Conservation (phyloP, 2,113 vertebrate genomes). For the Turnix velox region DNA sequence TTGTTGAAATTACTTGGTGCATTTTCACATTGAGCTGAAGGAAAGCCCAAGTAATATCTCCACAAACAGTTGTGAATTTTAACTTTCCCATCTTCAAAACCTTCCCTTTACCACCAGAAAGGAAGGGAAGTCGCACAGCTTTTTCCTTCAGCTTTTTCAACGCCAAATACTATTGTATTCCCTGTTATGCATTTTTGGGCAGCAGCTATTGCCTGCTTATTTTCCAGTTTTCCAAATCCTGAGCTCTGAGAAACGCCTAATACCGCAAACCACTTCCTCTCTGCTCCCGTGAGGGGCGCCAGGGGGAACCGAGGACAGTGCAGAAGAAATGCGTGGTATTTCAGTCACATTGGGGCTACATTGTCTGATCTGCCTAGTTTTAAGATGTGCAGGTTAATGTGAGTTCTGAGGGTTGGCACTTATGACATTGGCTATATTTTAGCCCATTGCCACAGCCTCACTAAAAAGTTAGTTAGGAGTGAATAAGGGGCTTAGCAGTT, state of each 20-base stretch:
- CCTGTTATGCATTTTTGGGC: neutral
- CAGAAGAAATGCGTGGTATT: neutral
- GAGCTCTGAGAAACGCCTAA: neutral
- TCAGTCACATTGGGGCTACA: rapidly evolving
- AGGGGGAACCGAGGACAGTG: neutral
- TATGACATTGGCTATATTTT: neutral
- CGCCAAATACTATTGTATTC: neutral
- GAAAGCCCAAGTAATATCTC: neutral
- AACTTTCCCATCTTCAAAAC: neutral
- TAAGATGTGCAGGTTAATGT: neutral
- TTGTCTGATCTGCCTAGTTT: neutral
- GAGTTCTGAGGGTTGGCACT: neutral
- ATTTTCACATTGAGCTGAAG: neutral
- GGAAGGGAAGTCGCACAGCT: neutral
- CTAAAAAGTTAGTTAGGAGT: neutral
- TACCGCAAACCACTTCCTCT: neutral
- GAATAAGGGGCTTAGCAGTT: neutral
- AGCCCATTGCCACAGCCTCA: neutral
- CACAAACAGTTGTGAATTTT: neutral
- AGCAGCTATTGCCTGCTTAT: neutral
- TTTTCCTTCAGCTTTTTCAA: neutral
- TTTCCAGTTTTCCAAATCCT: neutral
- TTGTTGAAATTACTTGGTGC: neutral
- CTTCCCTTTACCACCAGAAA: neutral
- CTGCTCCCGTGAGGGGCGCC: neutral